phyloP scores from a whole-genome alignment of 2,113 vertebrate genomes.

The Saguinus imperator region DNA sequence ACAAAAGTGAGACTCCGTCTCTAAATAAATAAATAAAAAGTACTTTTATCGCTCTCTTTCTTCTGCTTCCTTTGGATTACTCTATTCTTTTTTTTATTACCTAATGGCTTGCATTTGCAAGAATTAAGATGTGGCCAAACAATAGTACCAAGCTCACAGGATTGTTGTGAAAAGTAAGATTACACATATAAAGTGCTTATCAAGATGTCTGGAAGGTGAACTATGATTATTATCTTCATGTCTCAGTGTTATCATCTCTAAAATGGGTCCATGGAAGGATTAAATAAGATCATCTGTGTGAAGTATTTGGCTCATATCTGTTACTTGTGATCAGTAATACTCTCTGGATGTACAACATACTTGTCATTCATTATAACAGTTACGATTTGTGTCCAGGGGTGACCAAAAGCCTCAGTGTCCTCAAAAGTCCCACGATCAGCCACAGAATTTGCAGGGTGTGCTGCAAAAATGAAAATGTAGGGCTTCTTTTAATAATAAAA shows the following conservation, averaged over 20 bases:
- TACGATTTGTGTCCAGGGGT: neutral
- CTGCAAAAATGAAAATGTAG: neutral
- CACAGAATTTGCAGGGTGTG: neutral
- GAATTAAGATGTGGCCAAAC: neutral
- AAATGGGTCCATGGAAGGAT: neutral
- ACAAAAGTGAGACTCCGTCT: no score
- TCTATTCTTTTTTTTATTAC: neutral
- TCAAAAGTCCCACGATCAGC: neutral
- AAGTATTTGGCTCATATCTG: neutral
- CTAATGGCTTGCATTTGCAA: neutral
- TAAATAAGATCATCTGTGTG: neutral
- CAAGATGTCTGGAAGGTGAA: neutral
- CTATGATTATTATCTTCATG: slow-evolving; percentile 27
- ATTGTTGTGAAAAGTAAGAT: neutral
- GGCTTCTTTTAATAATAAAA: neutral
- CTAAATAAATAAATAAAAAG: neutral
- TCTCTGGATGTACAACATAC: neutral
- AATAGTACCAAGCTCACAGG: no score
- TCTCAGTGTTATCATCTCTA: neutral
- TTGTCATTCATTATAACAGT: neutral
- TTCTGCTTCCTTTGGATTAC: neutral
- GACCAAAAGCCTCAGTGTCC: neutral
- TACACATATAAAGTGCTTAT: neutral
- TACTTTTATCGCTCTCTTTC: neutral
- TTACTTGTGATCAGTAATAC: neutral